These are phyloP conservation scores for Deroptyus accipitrinus DNA, from an alignment of 2,113 vertebrate species.

Conservation along the genomic window DNA sequence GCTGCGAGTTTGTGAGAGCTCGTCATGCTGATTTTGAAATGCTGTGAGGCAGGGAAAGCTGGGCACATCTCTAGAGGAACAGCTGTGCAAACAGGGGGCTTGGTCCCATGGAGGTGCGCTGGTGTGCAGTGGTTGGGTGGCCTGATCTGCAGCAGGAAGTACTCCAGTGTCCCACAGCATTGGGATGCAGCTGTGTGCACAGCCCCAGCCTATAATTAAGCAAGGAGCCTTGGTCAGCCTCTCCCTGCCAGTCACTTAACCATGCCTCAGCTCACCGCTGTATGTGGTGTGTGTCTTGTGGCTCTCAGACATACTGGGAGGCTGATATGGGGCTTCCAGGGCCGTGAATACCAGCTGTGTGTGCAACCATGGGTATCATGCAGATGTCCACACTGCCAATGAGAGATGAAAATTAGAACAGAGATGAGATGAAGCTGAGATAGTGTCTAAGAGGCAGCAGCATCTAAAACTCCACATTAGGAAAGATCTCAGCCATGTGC, in stretches of 20 bases:
- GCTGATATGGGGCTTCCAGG: neutral
- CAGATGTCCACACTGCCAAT: neutral
- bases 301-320: neutral
- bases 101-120: accelerated
- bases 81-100: neutral
- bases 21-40: neutral
- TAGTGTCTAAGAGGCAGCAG: neutral
- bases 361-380: neutral
- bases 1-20: neutral
- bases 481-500: neutral
- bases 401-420: neutral
- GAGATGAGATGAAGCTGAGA: neutral
- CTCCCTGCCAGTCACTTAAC: neutral
- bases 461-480: neutral
- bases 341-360: neutral
- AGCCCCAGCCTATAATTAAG: neutral
- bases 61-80: neutral
- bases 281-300: neutral
- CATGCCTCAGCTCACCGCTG: neutral
- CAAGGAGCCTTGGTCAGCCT: neutral
- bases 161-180: neutral
- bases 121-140: neutral
- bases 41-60: neutral
- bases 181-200: neutral
- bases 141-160: neutral